Percentiles rank a stretch among this genome's conserved stretches.
These are phyloP conservation scores for Muraenolepis orangiensis DNA, from an alignment of 2,797 vertebrate genomes.

Conservation along the genomic window DNA sequence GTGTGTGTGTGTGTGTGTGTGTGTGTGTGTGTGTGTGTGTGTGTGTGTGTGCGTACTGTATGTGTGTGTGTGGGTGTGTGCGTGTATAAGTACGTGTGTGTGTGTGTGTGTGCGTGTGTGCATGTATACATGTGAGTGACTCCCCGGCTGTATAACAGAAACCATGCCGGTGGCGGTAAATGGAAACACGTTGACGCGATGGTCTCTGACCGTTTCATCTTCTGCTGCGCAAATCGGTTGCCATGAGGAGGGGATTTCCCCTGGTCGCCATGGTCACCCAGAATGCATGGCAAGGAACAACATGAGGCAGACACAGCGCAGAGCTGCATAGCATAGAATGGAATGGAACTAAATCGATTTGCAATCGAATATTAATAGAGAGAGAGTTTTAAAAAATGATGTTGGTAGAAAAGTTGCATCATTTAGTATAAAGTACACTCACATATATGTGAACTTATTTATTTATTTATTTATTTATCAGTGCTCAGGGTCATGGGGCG, in stretches of 20 bases:
- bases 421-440: background rate
- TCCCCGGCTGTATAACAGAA: constrained; percentile 24
- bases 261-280: background rate
- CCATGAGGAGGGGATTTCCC: constrained; percentile 40
- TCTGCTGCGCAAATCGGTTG: constrained; percentile 15
- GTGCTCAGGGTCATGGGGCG: background rate
- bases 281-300: background rate
- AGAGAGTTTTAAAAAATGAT: no score
- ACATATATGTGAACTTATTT: background rate
- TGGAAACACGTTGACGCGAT: constrained; percentile 69
- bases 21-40: background rate
- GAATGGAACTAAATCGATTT: background rate
- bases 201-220: constrained; percentile 58
- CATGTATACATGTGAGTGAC: background rate
- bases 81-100: no score
- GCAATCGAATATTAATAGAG: background rate
- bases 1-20: background rate
- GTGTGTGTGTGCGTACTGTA: background rate
- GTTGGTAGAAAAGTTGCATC: background rate
- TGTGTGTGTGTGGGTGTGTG: constrained; percentile 3
- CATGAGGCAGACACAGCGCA: background rate
- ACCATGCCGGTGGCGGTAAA: constrained; percentile 50
- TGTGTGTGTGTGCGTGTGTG: no score
- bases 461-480: background rate
- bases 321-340: background rate